phyloP scores from a whole-genome alignment of 2,888 invertebrate species.

The Sclerodermus sp. region DNA sequence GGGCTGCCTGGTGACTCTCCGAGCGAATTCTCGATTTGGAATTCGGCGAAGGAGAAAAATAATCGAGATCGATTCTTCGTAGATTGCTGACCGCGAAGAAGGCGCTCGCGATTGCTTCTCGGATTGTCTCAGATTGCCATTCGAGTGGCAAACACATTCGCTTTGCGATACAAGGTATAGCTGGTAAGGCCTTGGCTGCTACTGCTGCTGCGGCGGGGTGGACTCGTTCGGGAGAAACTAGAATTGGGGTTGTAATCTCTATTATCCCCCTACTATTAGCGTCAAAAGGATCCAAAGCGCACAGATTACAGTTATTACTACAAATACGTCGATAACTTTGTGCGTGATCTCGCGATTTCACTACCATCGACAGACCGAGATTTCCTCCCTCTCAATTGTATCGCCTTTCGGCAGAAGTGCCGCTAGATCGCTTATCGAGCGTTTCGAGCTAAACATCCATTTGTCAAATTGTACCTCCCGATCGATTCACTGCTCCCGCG shows the following conservation, averaged over 20 bases:
- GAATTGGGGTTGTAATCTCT: slow-evolving; percentile 50
- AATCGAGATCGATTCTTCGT: slow-evolving; percentile 41
- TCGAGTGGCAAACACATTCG: slow-evolving; percentile 48
- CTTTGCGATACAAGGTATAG: slow-evolving; percentile 28
- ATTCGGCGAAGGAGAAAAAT: slow-evolving; percentile 26
- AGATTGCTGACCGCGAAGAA: slow-evolving; percentile 43
- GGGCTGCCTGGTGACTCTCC: too few relatives aligned
- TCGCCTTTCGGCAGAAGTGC: too few relatives aligned
- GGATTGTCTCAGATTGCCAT: slow-evolving; percentile 52
- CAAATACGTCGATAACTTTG: slow-evolving; percentile 43
- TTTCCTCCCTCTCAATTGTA: too few relatives aligned
- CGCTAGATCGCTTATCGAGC: too few relatives aligned
- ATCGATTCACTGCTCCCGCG: too few relatives aligned
- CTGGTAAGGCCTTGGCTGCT: neutral
- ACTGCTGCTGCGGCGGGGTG: neutral
- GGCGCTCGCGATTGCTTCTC: slow-evolving; percentile 35
- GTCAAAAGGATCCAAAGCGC: slow-evolving; percentile 47
- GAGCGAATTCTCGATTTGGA: too few relatives aligned
- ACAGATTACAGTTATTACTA: slow-evolving; percentile 51
- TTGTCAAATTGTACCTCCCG: too few relatives aligned
- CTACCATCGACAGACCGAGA: too few relatives aligned
- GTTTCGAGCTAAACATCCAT: too few relatives aligned
- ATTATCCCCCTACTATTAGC: slow-evolving; percentile 55
- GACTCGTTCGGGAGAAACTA: neutral
- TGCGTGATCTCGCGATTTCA: slow-evolving; percentile 31